A percentile compares a stretch with the other conserved stretches of the same genome.
Conservation (phyloP, 2,113 vertebrate species). For the Malurus alboscapulatus region DNA sequence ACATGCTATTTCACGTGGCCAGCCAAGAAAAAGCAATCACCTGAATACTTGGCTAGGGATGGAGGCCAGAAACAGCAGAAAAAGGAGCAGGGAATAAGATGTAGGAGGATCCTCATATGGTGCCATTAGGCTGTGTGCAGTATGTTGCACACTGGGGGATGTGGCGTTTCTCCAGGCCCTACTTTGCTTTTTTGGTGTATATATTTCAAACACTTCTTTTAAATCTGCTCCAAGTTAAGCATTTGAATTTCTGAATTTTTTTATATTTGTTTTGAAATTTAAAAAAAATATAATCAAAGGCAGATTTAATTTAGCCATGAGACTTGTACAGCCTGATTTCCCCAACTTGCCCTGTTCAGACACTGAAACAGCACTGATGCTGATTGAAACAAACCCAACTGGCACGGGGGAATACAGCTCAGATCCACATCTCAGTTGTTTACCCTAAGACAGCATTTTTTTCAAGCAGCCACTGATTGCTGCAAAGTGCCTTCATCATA, state of each 20-base stretch:
- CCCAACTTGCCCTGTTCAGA: background rate
- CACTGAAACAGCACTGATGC: background rate
- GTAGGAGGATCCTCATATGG: slow-evolving; percentile 5
- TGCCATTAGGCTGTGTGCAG: background rate
- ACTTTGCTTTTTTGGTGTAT: background rate
- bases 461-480: background rate
- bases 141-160: background rate
- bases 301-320: background rate
- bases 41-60: background rate
- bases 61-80: slow-evolving; percentile 3
- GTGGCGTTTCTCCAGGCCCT: background rate
- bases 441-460: background rate
- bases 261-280: background rate
- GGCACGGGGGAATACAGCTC: background rate
- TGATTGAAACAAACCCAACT: background rate
- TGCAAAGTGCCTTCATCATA: background rate
- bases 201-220: background rate
- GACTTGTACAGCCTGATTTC: background rate
- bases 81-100: background rate
- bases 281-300: background rate
- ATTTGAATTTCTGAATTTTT: background rate
- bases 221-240: background rate
- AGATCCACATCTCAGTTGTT: background rate
- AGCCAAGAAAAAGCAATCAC: slow-evolving; percentile 6
- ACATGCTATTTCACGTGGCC: background rate